Conservation (phyloP, 2,113 vertebrate species). For the Hassar affinis region DNA sequence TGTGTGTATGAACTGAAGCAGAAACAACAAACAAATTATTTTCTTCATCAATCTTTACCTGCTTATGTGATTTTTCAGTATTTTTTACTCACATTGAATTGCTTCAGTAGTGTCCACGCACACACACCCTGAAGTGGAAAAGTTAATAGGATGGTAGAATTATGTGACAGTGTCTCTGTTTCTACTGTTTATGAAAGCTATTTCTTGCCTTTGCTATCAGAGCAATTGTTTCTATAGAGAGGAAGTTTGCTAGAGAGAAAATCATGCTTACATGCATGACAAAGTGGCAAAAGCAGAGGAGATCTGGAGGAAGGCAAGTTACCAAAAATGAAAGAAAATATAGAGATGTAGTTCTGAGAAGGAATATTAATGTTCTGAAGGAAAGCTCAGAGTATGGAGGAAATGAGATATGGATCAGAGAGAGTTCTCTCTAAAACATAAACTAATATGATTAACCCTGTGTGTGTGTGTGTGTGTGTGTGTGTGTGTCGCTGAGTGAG, state of each 20-base stretch:
- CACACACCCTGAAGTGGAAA: neutral
- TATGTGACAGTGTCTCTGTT: neutral
- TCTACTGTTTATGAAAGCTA: neutral
- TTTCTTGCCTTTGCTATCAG: neutral
- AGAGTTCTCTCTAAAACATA: conserved; percentile 2
- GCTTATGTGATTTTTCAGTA: conserved; percentile 9
- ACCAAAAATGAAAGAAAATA: conserved; percentile 15
- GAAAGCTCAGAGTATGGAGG: neutral
- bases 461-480: conserved; percentile 1
- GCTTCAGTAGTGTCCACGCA: neutral
- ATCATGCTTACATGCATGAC: neutral
- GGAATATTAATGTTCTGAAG: conserved; percentile 20
- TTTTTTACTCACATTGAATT: neutral
- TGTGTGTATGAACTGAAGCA: no score
- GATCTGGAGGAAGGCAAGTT: conserved; percentile 10
- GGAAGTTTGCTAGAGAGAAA: neutral
- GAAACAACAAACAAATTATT: no score
- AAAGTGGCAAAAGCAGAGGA: conserved; percentile 12
- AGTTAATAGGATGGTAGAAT: no score
- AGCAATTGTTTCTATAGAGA: neutral
- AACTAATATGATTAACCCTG: neutral
- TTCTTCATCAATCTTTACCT: neutral
- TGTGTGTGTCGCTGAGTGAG: neutral
- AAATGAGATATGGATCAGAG: conserved; percentile 8
- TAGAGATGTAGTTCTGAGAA: neutral